Percentiles rank a stretch among this genome's conserved stretches.
phyloP scores from a whole-genome alignment of 2,888 invertebrate species.

The Pheosia tremula region DNA sequence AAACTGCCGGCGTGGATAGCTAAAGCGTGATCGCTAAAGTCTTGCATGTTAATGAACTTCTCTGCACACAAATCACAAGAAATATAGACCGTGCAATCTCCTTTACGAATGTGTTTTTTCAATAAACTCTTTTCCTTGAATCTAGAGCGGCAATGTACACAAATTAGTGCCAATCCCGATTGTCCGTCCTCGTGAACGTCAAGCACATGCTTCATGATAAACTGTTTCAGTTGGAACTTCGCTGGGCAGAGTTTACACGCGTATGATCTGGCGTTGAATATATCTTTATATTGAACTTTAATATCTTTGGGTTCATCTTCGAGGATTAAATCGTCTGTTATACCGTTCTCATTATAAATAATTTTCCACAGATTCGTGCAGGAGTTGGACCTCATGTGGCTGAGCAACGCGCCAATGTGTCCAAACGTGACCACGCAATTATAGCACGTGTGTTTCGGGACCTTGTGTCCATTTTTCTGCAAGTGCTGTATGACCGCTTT shows the following conservation, averaged over 20 bases:
- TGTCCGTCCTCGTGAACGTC: conserved; percentile 81
- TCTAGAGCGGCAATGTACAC: conserved; percentile 74
- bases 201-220: conserved; percentile 80
- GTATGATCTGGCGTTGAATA: conserved; percentile 79
- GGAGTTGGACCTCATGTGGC: conserved; percentile 79
- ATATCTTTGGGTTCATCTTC: conserved; percentile 69
- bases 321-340: conserved; percentile 75
- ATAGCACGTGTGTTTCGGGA: conserved; percentile 86
- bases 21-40: conserved; percentile 79
- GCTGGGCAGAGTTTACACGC: conserved; percentile 80
- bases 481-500: conserved; percentile 82
- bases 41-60: conserved; percentile 73
- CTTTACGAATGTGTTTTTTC: conserved; percentile 79
- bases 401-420: conserved; percentile 79
- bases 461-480: conserved; percentile 82
- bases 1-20: conserved; percentile 74
- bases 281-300: conserved; percentile 77
- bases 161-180: conserved; percentile 66
- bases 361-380: conserved; percentile 81
- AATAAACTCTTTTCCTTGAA: conserved; percentile 76
- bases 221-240: conserved; percentile 80
- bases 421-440: conserved; percentile 85
- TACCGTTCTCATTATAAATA: conserved; percentile 78
- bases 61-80: conserved; percentile 79
- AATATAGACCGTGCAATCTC: conserved; percentile 85